A percentile compares a stretch with the other conserved stretches of the same genome.
Evolutionary conservation across 2,888 invertebrate species (phyloP).

Genomic region (Hydrotaea cyrtoneurina): DNA sequence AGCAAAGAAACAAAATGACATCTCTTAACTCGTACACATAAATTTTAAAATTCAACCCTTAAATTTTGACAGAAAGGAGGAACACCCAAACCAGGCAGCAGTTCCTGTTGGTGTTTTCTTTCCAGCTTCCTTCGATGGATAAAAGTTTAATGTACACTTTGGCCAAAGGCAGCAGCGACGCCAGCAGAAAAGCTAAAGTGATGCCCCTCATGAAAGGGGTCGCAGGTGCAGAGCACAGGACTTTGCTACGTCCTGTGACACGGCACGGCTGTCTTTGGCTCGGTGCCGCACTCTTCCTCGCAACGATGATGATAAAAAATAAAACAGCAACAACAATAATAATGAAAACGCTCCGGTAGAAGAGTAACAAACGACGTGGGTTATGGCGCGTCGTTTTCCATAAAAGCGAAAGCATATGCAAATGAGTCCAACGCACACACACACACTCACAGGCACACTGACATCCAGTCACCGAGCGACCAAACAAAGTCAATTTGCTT

Average conservation of each 20-base stretch:
- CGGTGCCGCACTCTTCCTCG: neutral
- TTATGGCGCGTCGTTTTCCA: constrained; percentile 39
- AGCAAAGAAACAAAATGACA: constrained; percentile 58
- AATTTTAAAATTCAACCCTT: constrained; percentile 66
- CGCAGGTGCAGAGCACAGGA: constrained; percentile 65
- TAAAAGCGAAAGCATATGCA: constrained; percentile 68
- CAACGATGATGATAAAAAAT: constrained; percentile 23
- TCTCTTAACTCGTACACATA: constrained; percentile 66
- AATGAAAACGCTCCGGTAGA: constrained; percentile 40
- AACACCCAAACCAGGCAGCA: constrained; percentile 60
- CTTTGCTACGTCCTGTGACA: neutral
- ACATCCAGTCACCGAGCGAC: constrained; percentile 16
- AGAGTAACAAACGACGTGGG: constrained; percentile 19
- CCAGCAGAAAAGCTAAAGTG: constrained; percentile 5
- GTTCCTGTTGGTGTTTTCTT: neutral
- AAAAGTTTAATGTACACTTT: constrained; percentile 57
- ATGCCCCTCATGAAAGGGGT: constrained; percentile 65
- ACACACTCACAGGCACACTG: constrained; percentile 49
- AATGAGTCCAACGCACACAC: constrained; percentile 54
- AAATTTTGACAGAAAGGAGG: constrained; percentile 49
- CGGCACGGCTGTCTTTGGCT: constrained; percentile 5
- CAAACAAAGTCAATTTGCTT: constrained; percentile 51
- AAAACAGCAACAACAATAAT: constrained; percentile 43
- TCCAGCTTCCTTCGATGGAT: constrained; percentile 7
- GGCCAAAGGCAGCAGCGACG: constrained; percentile 34